Evolutionary conservation across 1,140 invertebrate genomes (phyloP), one percentile per base, ranked within the genome.

Genomic region (Gryllus bimaculatus): DNA sequence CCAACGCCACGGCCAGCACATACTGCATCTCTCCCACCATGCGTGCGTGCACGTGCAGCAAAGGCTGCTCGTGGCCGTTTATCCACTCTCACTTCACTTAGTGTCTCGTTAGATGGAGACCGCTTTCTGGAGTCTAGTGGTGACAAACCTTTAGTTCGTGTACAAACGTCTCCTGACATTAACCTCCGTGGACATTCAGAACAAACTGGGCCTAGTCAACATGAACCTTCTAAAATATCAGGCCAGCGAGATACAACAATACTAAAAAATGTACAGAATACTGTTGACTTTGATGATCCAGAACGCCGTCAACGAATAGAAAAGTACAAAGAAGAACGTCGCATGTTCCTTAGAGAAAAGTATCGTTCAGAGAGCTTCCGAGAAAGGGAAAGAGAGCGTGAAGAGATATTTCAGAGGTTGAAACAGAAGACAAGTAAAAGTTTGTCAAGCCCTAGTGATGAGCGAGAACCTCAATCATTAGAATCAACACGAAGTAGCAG

Each of bases 251-350:
- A 54, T 13, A 10, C 20, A 13, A 47, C 20, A 75, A 20, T 75
- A 13, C 74, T 75, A 10, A 75, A 75, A 20, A 21, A 21, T 13
- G 81, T 87, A 21, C 86, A 84, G 6, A 86, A 85, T 1, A 66
- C 54, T 10, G 81, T 89, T 0, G 88, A 89, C 78, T 83, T 89
- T 48, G 88, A 88, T 48, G 89, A 89, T 82, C 88, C 89, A 3
- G 83, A 85, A 7, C 87, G 93, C 80, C 85, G 93, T 47, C 93
- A 94, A 83, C 85, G 94, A 74, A 96, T 96, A 81, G 94, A 96
- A 84, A 93, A 93, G 83, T 96, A 96, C 83, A 97, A 97, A 87
- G 94, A 96, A 84, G 95, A 96, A 84, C 87, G 95, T n/a, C 88
- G 95, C 78, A 92, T 91, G 78, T 94, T 95, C 83, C 84, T 97